Evolutionary conservation across 2,113 vertebrate genomes (phyloP).

Genomic region (Ciconia boyciana): DNA sequence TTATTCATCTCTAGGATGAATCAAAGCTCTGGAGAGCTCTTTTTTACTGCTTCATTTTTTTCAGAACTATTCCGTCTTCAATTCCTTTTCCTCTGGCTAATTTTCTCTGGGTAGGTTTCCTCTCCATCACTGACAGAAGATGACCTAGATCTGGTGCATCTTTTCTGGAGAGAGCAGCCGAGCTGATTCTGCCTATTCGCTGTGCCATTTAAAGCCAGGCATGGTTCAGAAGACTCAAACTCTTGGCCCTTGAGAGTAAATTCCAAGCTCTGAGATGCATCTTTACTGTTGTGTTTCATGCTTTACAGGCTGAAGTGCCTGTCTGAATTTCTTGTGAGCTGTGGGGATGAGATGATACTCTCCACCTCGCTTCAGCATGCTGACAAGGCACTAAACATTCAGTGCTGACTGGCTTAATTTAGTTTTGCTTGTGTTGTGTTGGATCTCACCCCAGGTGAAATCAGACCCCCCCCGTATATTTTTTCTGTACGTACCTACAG

Average conservation of each 20-base stretch:
- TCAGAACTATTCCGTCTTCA: not conserved
- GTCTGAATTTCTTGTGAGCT: not conserved
- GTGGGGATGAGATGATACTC: not conserved
- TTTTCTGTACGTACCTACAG: not conserved
- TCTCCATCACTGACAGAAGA: fast-evolving
- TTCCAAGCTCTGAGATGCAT: not conserved
- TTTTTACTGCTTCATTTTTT: not conserved
- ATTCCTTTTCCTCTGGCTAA: not conserved
- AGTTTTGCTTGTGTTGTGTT: not conserved
- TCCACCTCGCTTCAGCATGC: not conserved
- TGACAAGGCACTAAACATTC: not conserved
- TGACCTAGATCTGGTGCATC: not conserved
- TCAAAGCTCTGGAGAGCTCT: not conserved
- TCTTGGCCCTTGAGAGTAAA: not conserved
- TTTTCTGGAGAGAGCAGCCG: not conserved
- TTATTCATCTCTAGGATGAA: not conserved
- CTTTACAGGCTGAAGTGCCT: not conserved
- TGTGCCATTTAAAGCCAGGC: not conserved
- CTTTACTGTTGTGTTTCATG: not conserved
- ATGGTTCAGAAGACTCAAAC: not conserved
- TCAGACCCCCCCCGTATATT: not conserved
- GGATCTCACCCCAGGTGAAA: not conserved
- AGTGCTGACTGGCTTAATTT: not conserved
- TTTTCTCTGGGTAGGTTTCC: not conserved
- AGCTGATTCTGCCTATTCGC: not conserved